Base-by-base conservation (phyloP, 1,140 invertebrate genomes). In the Mamestra configurata region DNA sequence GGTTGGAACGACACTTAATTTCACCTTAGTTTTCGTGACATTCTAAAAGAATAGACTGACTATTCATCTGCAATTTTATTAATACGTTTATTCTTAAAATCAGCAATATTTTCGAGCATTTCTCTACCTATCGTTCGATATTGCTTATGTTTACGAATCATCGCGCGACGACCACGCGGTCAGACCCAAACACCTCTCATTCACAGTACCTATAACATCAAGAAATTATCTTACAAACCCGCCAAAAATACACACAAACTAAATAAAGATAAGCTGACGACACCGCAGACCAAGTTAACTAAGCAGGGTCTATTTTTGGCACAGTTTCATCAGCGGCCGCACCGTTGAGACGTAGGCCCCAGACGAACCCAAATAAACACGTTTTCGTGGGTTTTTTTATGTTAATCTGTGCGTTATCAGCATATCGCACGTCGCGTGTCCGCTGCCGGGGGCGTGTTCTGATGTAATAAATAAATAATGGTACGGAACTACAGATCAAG, bases 321-420 rank as follows among this genome's bases (percentile, higher is more conserved):
- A 20, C 31, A 40, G 18, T 64, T 66, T 66, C 61, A 66, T 66
- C 61, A 66, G n/a, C 22, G 22, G 7, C 10, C 22, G 3, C 18
- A 15, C 20, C 4, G 13, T 11, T 11, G 43, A 49, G 43, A 15
- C 53, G 53, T 24, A 40, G 61, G 10, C 18, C 61, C n/a, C 61
- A 66, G 61, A 66, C 61, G 35, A 20, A 66, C 61, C 61, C 18
- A 40, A 66, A 22, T 66, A 40, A 40, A 40, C 61, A 66, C 61
- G 35, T 66, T 35, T 40, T 27, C 31, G 27, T 22, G 11, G n/a
- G 8, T 10, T 40, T 66, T 66, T 66, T 59, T 18, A 31, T 31
- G 27, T 35, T 31, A 59, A 66, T 40, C 8, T 66, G 2, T 66
- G 7, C 22, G 35, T 40, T 66, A 66, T 66, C 61, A 20, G 18